Percentiles rank a stretch among this genome's conserved stretches.
These are phyloP conservation scores for Xyliphius kryptos DNA, from an alignment of 2,113 vertebrate species.

Conservation along the genomic window DNA sequence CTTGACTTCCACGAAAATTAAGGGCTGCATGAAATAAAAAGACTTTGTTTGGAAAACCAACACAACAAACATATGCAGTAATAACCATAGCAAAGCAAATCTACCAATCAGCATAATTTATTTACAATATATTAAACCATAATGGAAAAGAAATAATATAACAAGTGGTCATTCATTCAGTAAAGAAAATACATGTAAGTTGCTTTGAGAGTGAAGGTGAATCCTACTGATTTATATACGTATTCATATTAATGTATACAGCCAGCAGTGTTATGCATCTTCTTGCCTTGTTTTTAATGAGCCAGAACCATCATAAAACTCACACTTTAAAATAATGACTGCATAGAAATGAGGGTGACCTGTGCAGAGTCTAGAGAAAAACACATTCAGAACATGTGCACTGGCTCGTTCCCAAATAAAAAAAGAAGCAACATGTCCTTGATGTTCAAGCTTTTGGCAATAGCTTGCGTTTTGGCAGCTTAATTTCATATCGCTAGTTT, in stretches of 20 bases:
- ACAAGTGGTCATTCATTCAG: constrained; percentile 66
- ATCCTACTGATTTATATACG: constrained; percentile 61
- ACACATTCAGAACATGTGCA: constrained; percentile 38
- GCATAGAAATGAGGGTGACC: constrained; percentile 54
- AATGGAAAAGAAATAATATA: constrained; percentile 63
- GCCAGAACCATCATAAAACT: constrained; percentile 40
- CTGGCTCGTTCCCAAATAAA: constrained; percentile 37
- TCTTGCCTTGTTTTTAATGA: constrained; percentile 38
- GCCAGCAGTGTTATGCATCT: constrained; percentile 46
- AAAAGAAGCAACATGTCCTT: constrained; percentile 31
- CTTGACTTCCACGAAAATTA: no score
- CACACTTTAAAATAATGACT: constrained; percentile 47
- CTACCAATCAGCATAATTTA: constrained; percentile 67
- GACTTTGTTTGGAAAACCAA: neutral
- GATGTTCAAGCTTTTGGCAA: constrained; percentile 31
- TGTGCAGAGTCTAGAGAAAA: constrained; percentile 41
- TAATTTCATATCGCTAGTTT: constrained; percentile 46
- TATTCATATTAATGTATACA: constrained; percentile 59
- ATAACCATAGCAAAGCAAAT: constrained; percentile 24
- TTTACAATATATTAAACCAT: constrained; percentile 75
- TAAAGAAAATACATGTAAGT: constrained; percentile 64
- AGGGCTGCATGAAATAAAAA: neutral
- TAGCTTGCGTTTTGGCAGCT: constrained; percentile 38
- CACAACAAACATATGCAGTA: neutral
- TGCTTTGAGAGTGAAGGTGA: constrained; percentile 61